Conservation (phyloP, 2,113 vertebrate species). For the Pelmatolapia mariae region DNA sequence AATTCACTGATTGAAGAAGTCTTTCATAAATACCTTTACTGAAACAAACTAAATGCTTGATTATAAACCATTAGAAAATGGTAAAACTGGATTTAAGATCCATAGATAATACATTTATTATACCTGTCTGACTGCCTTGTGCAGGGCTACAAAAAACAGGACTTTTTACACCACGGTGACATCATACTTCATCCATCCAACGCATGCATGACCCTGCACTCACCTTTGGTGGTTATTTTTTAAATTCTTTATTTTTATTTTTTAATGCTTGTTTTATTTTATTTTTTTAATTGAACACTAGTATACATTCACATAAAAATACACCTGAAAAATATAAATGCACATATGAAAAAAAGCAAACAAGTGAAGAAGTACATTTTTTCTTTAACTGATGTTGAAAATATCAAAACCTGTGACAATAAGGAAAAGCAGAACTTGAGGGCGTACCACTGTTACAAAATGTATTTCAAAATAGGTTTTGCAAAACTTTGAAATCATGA, state of each 20-base stretch:
- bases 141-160: accelerated
- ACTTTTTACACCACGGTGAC: accelerated
- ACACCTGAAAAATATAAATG: not conserved
- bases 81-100: accelerated
- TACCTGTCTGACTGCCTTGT: not conserved
- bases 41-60: not conserved
- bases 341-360: not conserved
- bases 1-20: not conserved
- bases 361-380: not conserved
- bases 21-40: not conserved
- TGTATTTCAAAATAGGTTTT: not conserved
- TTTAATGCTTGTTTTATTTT: too few species aligned
- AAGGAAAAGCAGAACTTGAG: not conserved
- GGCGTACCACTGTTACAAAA: accelerated
- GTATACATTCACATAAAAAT: not conserved
- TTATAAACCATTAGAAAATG: not conserved
- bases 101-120: not conserved
- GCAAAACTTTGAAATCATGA: not conserved
- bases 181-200: not conserved
- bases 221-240: not conserved
- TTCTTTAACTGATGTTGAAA: not conserved
- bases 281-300: not conserved
- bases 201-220: not conserved
- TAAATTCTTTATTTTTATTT: not conserved
- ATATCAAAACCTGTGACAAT: accelerated